A percentile compares a stretch with the other conserved stretches of the same genome.
These are phyloP conservation scores for Caenorhabditis inopinata DNA, from an alignment of 1,140 invertebrate genomes.

Conservation along the genomic window DNA sequence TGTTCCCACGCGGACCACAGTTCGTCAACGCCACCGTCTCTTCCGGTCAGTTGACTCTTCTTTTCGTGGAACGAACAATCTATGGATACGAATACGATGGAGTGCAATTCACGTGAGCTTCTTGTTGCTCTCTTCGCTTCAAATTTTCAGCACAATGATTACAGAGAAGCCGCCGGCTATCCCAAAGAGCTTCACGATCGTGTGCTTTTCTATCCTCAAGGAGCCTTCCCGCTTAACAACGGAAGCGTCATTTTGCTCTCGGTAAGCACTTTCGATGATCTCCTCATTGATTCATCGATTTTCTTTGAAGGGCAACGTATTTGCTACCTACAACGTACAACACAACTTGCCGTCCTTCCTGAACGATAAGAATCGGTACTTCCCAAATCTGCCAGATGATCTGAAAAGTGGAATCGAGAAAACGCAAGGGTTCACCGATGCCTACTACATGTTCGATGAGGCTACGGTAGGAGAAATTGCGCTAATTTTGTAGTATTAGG, in stretches of 20 bases:
- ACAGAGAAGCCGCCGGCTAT: slow-evolving; percentile 36
- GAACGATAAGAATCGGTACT: slow-evolving; percentile 34
- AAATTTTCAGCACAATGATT: too few relatives aligned
- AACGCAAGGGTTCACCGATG: not conserved
- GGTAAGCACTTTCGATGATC: not conserved
- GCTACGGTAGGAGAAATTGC: too few relatives aligned
- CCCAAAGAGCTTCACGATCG: slow-evolving; percentile 43
- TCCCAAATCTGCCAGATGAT: slow-evolving; percentile 40
- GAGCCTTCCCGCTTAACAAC: slow-evolving; percentile 40
- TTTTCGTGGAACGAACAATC: slow-evolving; percentile 41
- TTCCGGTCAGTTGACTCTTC: slow-evolving; percentile 31
- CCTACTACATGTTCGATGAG: slow-evolving; percentile 36
- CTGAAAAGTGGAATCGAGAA: slow-evolving; percentile 22
- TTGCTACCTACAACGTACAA: slow-evolving; percentile 30
- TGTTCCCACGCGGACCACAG: slow-evolving; percentile 43
- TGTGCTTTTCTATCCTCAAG: slow-evolving; percentile 45
- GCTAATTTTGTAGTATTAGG: too few relatives aligned
- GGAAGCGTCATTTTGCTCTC: slow-evolving; percentile 43
- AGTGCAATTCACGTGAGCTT: slow-evolving; percentile 31
- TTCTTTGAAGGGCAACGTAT: slow-evolving; percentile 20
- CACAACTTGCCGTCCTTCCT: slow-evolving; percentile 9
- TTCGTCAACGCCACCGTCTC: slow-evolving; percentile 44
- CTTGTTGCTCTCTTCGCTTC: too few relatives aligned
- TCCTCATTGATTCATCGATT: too few relatives aligned
- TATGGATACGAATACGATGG: slow-evolving; percentile 41